Evolutionary conservation across 2,797 vertebrate species (phyloP).

Genomic region (Falco naumanni): DNA sequence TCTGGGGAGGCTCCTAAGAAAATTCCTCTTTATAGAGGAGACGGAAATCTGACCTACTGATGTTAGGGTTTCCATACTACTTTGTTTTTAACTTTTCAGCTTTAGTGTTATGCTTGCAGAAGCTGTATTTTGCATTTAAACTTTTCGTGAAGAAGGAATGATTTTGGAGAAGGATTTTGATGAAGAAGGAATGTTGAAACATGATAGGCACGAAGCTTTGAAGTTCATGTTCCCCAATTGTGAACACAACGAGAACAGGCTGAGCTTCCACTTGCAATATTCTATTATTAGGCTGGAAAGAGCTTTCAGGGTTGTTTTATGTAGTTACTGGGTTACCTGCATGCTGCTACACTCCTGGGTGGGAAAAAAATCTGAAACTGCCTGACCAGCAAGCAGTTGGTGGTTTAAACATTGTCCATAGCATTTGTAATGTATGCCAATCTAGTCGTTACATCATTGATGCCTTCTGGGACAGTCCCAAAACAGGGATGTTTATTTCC

Average conservation of each 20-base stretch:
- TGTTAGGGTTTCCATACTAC: background rate
- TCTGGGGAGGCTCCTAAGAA: background rate
- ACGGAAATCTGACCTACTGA: background rate
- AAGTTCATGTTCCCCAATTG: background rate
- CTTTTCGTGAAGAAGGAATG: background rate
- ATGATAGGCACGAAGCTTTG: background rate
- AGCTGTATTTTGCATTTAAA: background rate
- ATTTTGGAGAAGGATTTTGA: background rate
- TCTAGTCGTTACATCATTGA: constrained; percentile 1
- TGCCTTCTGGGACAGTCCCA: background rate
- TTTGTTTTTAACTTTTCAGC: background rate
- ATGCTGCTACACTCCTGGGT: background rate
- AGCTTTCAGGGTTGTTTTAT: background rate
- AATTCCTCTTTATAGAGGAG: background rate
- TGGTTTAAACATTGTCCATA: background rate
- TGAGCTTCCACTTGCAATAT: background rate
- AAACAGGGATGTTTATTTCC: constrained; percentile 27
- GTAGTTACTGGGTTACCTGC: background rate
- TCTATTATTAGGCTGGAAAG: background rate
- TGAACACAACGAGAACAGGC: background rate
- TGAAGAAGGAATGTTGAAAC: background rate
- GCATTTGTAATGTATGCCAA: background rate
- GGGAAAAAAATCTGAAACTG: background rate
- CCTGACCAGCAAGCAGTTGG: background rate
- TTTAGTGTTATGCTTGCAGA: background rate